Conservation (phyloP, 2,888 invertebrate genomes). For the Dorcus hopei region DNA sequence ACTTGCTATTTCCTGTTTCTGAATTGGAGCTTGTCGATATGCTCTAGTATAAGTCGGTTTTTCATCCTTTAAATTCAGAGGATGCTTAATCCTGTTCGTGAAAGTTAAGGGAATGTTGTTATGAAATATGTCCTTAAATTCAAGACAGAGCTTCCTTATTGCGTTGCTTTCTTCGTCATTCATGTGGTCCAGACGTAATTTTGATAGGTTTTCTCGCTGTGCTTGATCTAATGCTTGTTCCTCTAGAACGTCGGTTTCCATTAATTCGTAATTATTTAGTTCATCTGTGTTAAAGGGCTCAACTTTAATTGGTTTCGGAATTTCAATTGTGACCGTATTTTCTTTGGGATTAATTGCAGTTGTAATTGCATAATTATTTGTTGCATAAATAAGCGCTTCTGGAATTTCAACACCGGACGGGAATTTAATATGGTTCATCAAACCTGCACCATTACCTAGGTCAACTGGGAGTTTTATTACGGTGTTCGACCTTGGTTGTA, state of each 20-base stretch:
- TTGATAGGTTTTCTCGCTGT: background rate
- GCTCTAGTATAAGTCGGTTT: constrained; percentile 23
- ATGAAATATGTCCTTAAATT: constrained; percentile 21
- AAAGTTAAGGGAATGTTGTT: constrained; percentile 14
- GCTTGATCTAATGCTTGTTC: background rate
- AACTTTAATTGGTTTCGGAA: too few species aligned
- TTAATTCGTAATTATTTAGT: background rate
- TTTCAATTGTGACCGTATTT: too few species aligned
- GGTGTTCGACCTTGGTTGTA: too few species aligned
- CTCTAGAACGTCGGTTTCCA: too few species aligned
- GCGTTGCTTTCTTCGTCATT: constrained; percentile 4
- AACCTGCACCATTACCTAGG: too few species aligned
- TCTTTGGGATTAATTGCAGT: too few species aligned
- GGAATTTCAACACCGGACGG: too few species aligned
- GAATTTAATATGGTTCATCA: too few species aligned
- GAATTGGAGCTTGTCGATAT: constrained; percentile 28
- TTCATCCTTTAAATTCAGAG: constrained; percentile 19
- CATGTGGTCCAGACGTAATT: constrained; percentile 4
- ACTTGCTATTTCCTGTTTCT: constrained; percentile 25
- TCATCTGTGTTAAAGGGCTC: background rate
- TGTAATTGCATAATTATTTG: too few species aligned
- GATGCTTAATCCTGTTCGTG: constrained; percentile 25
- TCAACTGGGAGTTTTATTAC: too few species aligned
- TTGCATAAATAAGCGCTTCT: too few species aligned
- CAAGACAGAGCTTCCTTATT: constrained; percentile 6